Percentiles rank a stretch among this genome's conserved stretches.
phyloP scores from a whole-genome alignment of 2,797 vertebrate genomes.

The Schizothorax lantsangensis region DNA sequence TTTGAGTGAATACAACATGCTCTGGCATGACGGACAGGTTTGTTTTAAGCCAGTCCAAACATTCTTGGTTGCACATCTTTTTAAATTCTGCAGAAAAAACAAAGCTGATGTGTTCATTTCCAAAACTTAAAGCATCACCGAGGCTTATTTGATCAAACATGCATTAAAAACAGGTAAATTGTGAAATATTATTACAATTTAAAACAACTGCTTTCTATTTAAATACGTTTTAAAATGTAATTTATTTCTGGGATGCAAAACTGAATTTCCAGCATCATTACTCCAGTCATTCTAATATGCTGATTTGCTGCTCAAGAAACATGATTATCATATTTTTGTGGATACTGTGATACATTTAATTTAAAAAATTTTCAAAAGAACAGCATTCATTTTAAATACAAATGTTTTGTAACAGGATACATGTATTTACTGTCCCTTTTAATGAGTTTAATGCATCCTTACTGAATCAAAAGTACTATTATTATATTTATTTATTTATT shows the following conservation, averaged over 20 bases:
- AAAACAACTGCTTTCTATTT: not conserved
- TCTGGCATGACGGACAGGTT: conserved; percentile 94
- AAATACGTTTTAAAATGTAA: not conserved
- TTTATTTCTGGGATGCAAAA: not conserved
- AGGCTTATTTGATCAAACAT: not conserved
- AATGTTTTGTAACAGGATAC: not conserved
- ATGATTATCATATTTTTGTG: not conserved
- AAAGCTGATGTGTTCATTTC: not conserved
- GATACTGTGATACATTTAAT: not conserved
- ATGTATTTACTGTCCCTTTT: not conserved
- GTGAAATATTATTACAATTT: not conserved
- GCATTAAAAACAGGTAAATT: not conserved
- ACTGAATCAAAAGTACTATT: not conserved
- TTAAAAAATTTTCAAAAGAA: not conserved
- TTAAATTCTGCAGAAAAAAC: not conserved
- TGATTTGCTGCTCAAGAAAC: not conserved
- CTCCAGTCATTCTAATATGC: not conserved
- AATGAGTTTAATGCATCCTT: not conserved
- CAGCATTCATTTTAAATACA: not conserved
- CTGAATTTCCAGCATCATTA: not conserved
- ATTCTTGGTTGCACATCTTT: not conserved
- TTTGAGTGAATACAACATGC: conserved; percentile 97
- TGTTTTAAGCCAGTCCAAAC: not conserved
- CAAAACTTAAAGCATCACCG: not conserved
- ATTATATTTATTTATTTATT: not conserved